These are phyloP conservation scores for Noctua janthina DNA, from an alignment of 2,888 invertebrate genomes.

Conservation along the genomic window DNA sequence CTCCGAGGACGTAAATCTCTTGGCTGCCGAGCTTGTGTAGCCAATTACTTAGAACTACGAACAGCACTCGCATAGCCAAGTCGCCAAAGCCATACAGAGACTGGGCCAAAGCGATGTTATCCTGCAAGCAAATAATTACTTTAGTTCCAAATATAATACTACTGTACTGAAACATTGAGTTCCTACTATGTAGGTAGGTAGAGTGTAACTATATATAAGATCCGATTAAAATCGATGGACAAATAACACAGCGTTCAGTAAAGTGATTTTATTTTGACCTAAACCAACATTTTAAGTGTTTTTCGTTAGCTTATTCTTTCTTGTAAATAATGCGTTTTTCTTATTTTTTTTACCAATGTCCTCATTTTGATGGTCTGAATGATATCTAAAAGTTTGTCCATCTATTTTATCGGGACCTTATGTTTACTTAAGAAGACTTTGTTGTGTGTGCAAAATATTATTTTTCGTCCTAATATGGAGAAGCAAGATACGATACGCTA, in stretches of 20 bases:
- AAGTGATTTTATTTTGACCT: too few species aligned
- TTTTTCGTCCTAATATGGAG: not conserved
- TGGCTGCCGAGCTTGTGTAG: constrained; percentile 90
- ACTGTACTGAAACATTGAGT: constrained; percentile 19
- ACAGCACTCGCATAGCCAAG: constrained; percentile 90
- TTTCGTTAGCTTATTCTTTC: too few species aligned
- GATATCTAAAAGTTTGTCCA: too few species aligned
- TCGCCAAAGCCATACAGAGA: constrained; percentile 92
- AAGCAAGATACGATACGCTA: not conserved
- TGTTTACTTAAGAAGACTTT: not conserved
- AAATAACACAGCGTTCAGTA: too few species aligned
- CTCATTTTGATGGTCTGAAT: too few species aligned
- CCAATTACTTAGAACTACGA: constrained; percentile 89
- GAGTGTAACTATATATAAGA: not conserved
- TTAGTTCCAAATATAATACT: not conserved
- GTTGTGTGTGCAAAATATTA: not conserved
- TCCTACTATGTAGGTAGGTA: not conserved
- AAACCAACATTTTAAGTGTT: too few species aligned
- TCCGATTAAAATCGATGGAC: too few species aligned
- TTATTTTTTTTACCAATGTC: too few species aligned
- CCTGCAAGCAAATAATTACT: constrained; percentile 76
- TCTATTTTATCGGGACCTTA: too few species aligned
- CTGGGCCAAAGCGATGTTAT: constrained; percentile 91
- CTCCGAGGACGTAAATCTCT: constrained; percentile 90
- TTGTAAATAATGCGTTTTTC: too few species aligned